Percentiles rank a stretch among this genome's conserved stretches.
These are phyloP conservation scores for Lates japonicus DNA, from an alignment of 2,797 vertebrate species.

Conservation along the genomic window DNA sequence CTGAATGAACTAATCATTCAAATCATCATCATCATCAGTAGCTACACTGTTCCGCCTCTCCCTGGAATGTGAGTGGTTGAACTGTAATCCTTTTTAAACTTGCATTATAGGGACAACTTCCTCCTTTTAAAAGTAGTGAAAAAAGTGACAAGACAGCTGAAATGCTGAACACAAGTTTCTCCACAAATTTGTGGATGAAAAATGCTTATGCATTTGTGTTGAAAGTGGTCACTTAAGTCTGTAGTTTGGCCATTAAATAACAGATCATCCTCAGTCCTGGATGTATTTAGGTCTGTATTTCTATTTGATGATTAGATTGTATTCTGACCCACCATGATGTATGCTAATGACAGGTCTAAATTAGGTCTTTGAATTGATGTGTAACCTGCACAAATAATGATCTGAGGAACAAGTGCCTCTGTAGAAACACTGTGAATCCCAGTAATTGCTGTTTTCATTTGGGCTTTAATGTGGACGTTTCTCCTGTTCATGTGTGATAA, in stretches of 20 bases:
- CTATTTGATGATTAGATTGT: background rate
- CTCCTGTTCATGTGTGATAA: background rate
- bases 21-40: background rate
- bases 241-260: background rate
- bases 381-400: background rate
- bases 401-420: background rate
- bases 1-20: background rate
- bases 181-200: background rate
- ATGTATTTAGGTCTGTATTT: background rate
- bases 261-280: background rate
- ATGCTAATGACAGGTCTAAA: background rate
- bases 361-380: background rate
- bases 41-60: background rate
- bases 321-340: background rate
- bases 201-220: background rate
- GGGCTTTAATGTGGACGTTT: background rate
- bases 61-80: background rate
- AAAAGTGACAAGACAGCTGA: background rate
- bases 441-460: slow-evolving; percentile 21
- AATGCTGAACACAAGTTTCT: background rate
- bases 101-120: background rate
- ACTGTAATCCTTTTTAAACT: background rate
- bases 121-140: background rate
- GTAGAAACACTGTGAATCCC: slow-evolving; percentile 7
- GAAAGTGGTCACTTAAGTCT: background rate